Base-by-base conservation (phyloP, 2,888 invertebrate species). In the Hemaris fuciformis region DNA sequence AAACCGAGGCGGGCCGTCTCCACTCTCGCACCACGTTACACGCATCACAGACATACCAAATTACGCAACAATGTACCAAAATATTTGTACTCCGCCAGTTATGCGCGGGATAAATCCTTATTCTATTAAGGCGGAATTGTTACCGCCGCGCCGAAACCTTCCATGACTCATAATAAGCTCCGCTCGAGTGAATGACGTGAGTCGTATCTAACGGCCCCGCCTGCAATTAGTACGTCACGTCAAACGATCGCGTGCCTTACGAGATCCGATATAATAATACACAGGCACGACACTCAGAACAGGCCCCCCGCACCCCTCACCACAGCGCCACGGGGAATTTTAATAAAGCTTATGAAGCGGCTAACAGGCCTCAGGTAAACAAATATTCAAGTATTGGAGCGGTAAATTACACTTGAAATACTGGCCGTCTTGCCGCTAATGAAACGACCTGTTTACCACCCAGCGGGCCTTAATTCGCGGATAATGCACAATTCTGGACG, bases 231-330 rank as follows among this genome's bases (percentile, higher is more conserved):
- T 72, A 72, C 79, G 85, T 83, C 84, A 72, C 79, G 85, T 82
- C 84, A 76, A 78, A 77, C 62, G 77, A 70, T 88, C 80, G 89
- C 88, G 90, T 89, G 88, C 81, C 81, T 79, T 76, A 75, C 82
- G 71, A 80, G 80, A 79, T 77, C 79, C 76, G 76, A 80, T 84
- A 83, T 89, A 89, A 89, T 87, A 86, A 86, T 79, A 71, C 65
- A 53, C 59, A 64, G 67, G 79, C 89, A 88, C 87, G 87, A 79
- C 73, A 85, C 67, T 72, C 70, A 75, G 79, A 73, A 79, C 76
- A 75, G n/a, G 75, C 70, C 75, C 77, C 78, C 75, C 80, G 67
- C 34, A 3, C 34, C 74, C 78, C 71, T 65, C 67, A 46, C 78
- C 71, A 64, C 68, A 57, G 62, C 31, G 57, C 46, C 48, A 61